Evolutionary conservation across 2,797 vertebrate species (phyloP).

Genomic region (Syngnathus acus): DNA sequence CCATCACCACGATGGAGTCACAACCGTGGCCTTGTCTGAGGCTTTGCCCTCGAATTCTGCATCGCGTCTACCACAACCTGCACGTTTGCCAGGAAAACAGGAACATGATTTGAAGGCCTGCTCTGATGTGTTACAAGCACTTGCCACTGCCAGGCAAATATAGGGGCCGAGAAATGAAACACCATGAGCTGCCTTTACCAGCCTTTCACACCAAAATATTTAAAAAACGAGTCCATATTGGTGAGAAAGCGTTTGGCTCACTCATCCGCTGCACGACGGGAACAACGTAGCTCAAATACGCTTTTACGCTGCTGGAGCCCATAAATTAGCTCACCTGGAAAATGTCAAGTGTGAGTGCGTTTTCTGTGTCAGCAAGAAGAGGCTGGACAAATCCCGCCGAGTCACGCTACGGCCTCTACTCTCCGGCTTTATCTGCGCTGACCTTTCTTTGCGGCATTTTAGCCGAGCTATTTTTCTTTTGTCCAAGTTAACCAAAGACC

Average conservation of each 20-base stretch:
- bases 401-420: background rate
- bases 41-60: background rate
- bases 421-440: background rate
- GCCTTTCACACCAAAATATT: background rate
- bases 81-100: background rate
- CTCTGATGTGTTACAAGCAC: background rate
- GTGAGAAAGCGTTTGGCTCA: background rate
- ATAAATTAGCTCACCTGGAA: slow-evolving; percentile 36
- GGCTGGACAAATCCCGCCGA: background rate
- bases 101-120: background rate
- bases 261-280: background rate
- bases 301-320: slow-evolving; percentile 15
- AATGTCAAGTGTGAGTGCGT: slow-evolving; percentile 32
- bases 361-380: slow-evolving; percentile 28
- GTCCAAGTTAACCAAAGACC: background rate
- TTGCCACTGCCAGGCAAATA: background rate
- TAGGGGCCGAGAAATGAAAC: background rate
- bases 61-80: background rate
- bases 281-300: slow-evolving; percentile 31
- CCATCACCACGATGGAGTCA: background rate
- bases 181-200: background rate
- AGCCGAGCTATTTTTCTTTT: background rate
- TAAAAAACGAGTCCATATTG: background rate
- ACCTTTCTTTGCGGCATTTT: slow-evolving; percentile 1
- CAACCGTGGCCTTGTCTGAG: background rate